Evolutionary conservation across 2,888 invertebrate species (phyloP).

Genomic region (Amiota minor): DNA sequence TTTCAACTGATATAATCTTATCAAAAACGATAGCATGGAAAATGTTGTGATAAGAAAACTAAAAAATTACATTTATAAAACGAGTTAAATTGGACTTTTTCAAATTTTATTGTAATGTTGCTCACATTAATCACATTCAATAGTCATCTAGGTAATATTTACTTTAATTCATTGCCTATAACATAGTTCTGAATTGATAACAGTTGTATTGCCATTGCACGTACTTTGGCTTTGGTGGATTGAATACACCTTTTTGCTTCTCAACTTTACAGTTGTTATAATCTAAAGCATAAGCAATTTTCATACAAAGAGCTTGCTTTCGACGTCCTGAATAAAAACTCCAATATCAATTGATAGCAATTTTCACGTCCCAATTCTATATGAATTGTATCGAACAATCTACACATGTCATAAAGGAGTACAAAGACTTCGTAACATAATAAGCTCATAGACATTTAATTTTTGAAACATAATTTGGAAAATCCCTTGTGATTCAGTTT

Average conservation of each 20-base stretch:
- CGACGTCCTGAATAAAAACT: conserved; percentile 60
- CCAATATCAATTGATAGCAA: conserved; percentile 49
- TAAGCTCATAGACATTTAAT: neutral
- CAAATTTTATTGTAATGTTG: too few species aligned
- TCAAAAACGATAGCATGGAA: too few species aligned
- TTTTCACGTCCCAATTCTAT: conserved; percentile 53
- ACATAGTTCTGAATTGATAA: too few species aligned
- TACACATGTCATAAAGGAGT: conserved; percentile 56
- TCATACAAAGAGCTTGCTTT: conserved; percentile 57
- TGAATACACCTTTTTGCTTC: conserved; percentile 49
- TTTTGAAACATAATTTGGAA: too few species aligned
- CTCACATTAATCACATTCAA: too few species aligned
- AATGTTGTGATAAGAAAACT: too few species aligned
- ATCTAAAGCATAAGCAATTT: conserved; percentile 44
- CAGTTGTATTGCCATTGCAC: conserved; percentile 41
- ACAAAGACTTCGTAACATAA: conserved; percentile 48
- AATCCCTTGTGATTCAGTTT: too few species aligned
- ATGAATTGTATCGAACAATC: conserved; percentile 50
- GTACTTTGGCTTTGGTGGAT: conserved; percentile 47
- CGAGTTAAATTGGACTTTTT: too few species aligned
- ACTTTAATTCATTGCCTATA: too few species aligned
- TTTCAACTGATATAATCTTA: too few species aligned
- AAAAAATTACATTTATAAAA: too few species aligned
- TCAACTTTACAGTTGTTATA: conserved; percentile 55
- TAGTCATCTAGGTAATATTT: too few species aligned